Conservation (phyloP, 2,888 invertebrate species). For the Phytoseiulus persimilis region DNA sequence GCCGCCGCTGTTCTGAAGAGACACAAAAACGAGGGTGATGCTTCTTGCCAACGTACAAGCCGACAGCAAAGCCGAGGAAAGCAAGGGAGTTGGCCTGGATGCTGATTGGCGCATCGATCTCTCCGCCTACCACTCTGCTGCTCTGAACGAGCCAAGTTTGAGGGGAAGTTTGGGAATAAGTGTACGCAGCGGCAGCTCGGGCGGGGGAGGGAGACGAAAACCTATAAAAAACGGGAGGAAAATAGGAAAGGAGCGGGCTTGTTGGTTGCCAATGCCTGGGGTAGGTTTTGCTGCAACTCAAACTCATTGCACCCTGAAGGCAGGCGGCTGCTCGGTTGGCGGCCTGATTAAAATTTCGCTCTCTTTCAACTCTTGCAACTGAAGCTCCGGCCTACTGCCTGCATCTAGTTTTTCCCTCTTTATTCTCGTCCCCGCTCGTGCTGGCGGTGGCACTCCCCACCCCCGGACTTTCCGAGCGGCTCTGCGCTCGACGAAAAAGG, state of each 20-base stretch:
- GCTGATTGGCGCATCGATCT: constrained; percentile 39
- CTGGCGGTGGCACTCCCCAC: too few species aligned
- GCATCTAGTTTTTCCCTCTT: background rate
- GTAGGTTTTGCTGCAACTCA: constrained; percentile 5
- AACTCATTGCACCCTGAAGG: background rate
- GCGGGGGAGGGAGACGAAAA: background rate
- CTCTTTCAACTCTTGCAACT: background rate
- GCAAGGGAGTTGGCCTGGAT: constrained; percentile 34
- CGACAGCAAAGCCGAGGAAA: constrained; percentile 5
- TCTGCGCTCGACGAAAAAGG: too few species aligned
- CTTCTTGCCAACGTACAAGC: constrained; percentile 10
- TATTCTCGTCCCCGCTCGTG: background rate
- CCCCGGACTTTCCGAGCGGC: too few species aligned
- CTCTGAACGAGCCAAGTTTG: background rate
- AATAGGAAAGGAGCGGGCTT: background rate
- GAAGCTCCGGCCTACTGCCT: background rate
- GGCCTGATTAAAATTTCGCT: background rate
- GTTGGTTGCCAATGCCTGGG: background rate
- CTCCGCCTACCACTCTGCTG: constrained; percentile 12
- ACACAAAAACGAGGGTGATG: constrained; percentile 9
- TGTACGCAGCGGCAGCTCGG: background rate
- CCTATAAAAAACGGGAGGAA: background rate
- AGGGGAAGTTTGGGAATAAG: constrained; percentile 5
- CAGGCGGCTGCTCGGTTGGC: background rate
- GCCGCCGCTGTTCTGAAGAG: constrained; percentile 9